Conservation (phyloP, 2,888 invertebrate species). For the Timema podura region DNA sequence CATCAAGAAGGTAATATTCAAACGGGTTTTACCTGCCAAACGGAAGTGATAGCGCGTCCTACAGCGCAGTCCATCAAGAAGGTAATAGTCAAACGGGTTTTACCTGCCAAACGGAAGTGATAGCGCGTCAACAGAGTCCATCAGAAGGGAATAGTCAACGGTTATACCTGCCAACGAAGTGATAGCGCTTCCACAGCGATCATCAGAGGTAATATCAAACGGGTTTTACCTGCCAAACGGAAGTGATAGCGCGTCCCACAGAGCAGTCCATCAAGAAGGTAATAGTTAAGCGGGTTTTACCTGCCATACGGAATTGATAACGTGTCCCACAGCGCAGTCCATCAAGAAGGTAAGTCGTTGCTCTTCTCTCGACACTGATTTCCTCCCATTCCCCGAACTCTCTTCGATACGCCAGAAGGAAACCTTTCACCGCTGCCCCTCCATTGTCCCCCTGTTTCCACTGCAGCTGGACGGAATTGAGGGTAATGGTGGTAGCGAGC, state of each 20-base stretch:
- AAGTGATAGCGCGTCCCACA: conserved; percentile 47
- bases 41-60: too few relatives aligned
- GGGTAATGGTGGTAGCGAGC: conserved; percentile 49
- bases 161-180: too few relatives aligned
- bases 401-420: conserved; percentile 50
- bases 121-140: too few relatives aligned
- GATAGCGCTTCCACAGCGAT: conserved; percentile 31
- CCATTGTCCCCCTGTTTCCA: conserved; percentile 55
- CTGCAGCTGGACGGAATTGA: conserved; percentile 52
- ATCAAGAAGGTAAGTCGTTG: conserved; percentile 42
- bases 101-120: too few relatives aligned
- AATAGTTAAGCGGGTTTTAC: too few relatives aligned
- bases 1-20: too few relatives aligned
- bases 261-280: conserved; percentile 42
- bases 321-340: conserved; percentile 44
- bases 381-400: conserved; percentile 55
- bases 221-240: conserved; percentile 43
- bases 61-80: too few relatives aligned
- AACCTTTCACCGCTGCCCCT: conserved; percentile 52
- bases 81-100: too few relatives aligned
- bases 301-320: conserved; percentile 45
- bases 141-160: too few relatives aligned
- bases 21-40: too few relatives aligned
- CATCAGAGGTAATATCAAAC: too few relatives aligned
- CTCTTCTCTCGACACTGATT: conserved; percentile 48